Evolutionary conservation across 1,140 invertebrate genomes (phyloP).

Genomic region (Ostrea denselamellosa): DNA sequence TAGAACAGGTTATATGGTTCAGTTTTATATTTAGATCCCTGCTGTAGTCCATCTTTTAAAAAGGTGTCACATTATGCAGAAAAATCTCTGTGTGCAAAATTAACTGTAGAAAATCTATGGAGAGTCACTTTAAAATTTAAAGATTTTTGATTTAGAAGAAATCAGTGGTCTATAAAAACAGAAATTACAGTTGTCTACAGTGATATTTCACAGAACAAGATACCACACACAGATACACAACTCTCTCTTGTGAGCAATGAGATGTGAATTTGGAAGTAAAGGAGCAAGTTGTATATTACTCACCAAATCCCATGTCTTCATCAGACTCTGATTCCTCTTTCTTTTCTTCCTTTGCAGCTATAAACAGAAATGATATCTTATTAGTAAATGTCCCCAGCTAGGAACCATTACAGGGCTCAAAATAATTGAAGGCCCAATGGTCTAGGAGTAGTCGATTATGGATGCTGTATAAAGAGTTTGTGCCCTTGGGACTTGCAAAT

Average conservation of each 20-base stretch:
- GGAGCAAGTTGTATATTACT: constrained; percentile 35
- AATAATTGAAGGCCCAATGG: no score
- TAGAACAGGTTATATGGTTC: no score
- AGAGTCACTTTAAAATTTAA: neutral
- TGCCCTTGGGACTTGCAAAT: no score
- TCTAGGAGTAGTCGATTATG: no score
- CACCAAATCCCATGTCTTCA: constrained; percentile 95
- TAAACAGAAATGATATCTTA: constrained; percentile 42
- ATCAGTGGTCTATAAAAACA: neutral
- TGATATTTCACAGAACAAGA: neutral
- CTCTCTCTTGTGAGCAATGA: neutral
- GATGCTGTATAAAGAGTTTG: no score
- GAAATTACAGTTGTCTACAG: no score
- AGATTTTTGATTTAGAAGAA: neutral
- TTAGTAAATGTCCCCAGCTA: no score
- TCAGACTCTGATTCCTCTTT: constrained; percentile 88
- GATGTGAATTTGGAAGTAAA: neutral
- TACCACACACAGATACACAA: neutral
- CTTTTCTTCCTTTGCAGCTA: constrained; percentile 83
- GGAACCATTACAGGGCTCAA: no score
- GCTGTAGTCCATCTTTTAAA: no score
- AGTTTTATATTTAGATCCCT: no score
- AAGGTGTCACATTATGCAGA: no score
- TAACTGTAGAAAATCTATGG: neutral
- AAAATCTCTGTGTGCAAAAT: neutral